Evolutionary conservation across 2,888 invertebrate species (phyloP), one percentile per base, ranked within the genome.

Genomic region (Ptilodon capucinus): DNA sequence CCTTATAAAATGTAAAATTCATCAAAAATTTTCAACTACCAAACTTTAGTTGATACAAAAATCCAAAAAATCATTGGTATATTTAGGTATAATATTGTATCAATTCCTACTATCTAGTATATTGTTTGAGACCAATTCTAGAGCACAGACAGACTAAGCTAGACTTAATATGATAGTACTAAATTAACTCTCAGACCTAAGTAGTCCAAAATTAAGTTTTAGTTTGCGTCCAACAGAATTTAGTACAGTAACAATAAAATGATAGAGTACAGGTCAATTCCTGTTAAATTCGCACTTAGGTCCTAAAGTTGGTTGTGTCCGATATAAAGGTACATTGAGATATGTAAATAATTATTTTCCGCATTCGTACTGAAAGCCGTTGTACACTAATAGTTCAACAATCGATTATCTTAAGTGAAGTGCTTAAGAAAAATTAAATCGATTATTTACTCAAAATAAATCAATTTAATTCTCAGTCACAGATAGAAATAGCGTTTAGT

Each of bases 1-100:
- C 53, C 42, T 57, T 48, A 51, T 60, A 60, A 67, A 64, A 66
- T 64, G 64, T 64, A 66, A 84, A 81, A 84, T 81, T 74, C 78
- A 74, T 84, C 82, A 62, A 85, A 87, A 87, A 81, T 44, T 62
- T 69, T 64, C 18, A 64, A 60, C 69, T 72, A 70, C 48, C 48
- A 54, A 51, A 50, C 60, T 61, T 65, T 54, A 61, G 25, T 64
- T 44, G 54, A 63, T 64, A 74, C 61, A 73, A 76, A 76, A 71
- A 61, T 73, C 66, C 69, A 65, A 72, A 65, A 72, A 71, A 68
- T 48, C 34, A 40, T 56, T 56, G 39, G 54, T 55, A 53, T 17
- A 42, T 46, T 44, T 62, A 58, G 47, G 49, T 60, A 64, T 53
- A 40, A 57, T 64, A 42, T 54, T 54, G 64, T 74, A 40, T 40